A percentile compares a stretch with the other conserved stretches of the same genome.
phyloP scores from a whole-genome alignment of 2,888 invertebrate species.

The Serrognathus titanus region DNA sequence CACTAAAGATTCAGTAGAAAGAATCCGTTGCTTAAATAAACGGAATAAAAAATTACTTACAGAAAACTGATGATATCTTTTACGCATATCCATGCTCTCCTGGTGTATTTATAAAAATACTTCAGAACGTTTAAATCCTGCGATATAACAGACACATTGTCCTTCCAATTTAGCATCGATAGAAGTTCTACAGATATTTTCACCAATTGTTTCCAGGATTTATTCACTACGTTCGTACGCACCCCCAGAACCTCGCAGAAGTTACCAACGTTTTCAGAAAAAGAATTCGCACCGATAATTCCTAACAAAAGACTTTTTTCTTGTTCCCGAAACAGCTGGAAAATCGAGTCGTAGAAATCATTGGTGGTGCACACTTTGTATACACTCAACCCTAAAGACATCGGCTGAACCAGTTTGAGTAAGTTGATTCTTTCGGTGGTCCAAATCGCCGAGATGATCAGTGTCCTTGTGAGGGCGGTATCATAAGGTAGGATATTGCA shows the following conservation, averaged over 20 bases:
- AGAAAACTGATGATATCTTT: conserved; percentile 34
- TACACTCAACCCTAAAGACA: conserved; percentile 35
- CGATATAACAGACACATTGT: conserved; percentile 40
- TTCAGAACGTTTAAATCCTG: conserved; percentile 34
- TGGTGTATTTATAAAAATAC: conserved; percentile 38
- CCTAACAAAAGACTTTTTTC: conserved; percentile 30
- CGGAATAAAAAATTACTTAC: conserved; percentile 30
- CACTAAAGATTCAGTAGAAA: too few species aligned
- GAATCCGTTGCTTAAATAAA: too few species aligned
- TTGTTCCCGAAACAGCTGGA: conserved; percentile 33
- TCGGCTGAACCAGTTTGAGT: conserved; percentile 30
- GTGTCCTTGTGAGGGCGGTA: conserved; percentile 21
- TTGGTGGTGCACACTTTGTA: conserved; percentile 37
- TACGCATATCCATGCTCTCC: conserved; percentile 39
- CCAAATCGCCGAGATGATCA: conserved; percentile 41
- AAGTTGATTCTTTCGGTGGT: conserved; percentile 38
- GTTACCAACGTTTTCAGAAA: conserved; percentile 29
- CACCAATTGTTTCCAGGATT: conserved; percentile 28
- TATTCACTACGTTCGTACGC: conserved; percentile 24
- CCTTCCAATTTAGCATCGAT: conserved; percentile 34
- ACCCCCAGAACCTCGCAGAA: conserved; percentile 37
- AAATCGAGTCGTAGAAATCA: conserved; percentile 36
- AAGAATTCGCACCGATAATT: conserved; percentile 28
- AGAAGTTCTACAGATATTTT: conserved; percentile 37
- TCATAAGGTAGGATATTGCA: conserved; percentile 30